phyloP scores from a whole-genome alignment of 2,113 vertebrate genomes.

The Gavia stellata region DNA sequence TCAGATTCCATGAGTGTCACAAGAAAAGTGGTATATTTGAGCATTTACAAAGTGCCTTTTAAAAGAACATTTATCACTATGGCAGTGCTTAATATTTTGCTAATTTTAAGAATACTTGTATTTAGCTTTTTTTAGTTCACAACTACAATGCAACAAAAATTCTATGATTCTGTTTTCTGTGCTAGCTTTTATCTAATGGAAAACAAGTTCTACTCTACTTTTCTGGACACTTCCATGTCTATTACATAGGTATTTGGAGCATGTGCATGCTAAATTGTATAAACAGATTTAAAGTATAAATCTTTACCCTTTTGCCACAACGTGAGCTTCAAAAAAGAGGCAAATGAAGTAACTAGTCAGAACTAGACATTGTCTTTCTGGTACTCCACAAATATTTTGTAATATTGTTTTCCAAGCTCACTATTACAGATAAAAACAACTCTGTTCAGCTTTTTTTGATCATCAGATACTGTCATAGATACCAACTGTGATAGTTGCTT shows the following conservation, averaged over 20 bases:
- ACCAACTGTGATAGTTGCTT: background rate
- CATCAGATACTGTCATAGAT: background rate
- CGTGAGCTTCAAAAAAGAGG: background rate
- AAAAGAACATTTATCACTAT: background rate
- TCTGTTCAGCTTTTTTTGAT: background rate
- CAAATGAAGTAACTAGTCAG: background rate
- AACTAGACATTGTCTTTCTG: background rate
- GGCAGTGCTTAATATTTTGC: constrained; percentile 20
- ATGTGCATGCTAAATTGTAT: background rate
- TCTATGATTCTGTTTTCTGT: background rate
- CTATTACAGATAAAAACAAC: background rate
- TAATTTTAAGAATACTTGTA: background rate
- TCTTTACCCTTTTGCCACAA: background rate
- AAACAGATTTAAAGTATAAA: background rate
- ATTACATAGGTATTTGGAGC: background rate
- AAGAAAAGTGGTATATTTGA: background rate
- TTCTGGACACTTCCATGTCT: background rate
- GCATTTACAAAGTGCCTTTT: constrained; percentile 19
- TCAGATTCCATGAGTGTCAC: background rate
- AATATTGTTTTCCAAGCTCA: constrained; percentile 6
- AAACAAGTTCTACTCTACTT: constrained; percentile 30
- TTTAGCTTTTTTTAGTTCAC: background rate
- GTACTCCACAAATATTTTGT: background rate
- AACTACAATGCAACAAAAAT: background rate
- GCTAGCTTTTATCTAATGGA: constrained; percentile 14